phyloP scores from a whole-genome alignment of 2,797 vertebrate species.

The Halcyon badia region DNA sequence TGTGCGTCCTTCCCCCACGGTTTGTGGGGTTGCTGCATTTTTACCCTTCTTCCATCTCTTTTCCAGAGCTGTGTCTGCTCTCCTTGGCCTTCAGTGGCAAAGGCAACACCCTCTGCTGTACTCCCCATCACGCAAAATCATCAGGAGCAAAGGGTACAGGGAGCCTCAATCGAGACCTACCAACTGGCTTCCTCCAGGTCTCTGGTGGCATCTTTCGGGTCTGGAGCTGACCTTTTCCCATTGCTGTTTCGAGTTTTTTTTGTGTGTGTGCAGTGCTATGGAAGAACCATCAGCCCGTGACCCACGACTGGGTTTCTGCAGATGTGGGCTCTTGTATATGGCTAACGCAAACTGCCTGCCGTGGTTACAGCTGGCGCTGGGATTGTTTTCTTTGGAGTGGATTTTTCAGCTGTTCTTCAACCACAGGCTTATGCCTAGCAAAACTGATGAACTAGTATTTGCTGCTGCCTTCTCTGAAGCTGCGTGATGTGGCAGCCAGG shows the following conservation, averaged over 20 bases:
- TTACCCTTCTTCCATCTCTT: not conserved
- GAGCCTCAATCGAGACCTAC: not conserved
- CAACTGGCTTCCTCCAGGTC: not conserved
- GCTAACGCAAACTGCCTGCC: constrained; percentile 21
- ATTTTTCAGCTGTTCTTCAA: not conserved
- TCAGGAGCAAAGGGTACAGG: not conserved
- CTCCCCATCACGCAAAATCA: not conserved
- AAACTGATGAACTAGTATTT: constrained; percentile 52
- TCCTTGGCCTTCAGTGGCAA: not conserved
- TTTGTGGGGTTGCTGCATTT: not conserved
- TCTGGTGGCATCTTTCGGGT: not conserved
- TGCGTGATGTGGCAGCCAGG: constrained; percentile 39
- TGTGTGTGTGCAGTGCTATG: not conserved
- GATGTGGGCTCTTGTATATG: not conserved
- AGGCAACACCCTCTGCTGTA: not conserved
- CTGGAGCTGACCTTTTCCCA: not conserved
- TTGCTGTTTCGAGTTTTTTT: not conserved
- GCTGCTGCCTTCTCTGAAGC: not conserved
- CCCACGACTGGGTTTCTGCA: not conserved
- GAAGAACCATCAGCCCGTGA: not conserved
- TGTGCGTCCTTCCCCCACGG: fast-evolving
- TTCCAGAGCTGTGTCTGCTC: not conserved
- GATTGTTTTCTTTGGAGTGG: constrained; percentile 60
- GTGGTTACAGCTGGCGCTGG: not conserved
- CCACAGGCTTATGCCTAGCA: not conserved